Conservation (phyloP, 2,797 vertebrate genomes). For the Cryptoprocta ferox region DNA sequence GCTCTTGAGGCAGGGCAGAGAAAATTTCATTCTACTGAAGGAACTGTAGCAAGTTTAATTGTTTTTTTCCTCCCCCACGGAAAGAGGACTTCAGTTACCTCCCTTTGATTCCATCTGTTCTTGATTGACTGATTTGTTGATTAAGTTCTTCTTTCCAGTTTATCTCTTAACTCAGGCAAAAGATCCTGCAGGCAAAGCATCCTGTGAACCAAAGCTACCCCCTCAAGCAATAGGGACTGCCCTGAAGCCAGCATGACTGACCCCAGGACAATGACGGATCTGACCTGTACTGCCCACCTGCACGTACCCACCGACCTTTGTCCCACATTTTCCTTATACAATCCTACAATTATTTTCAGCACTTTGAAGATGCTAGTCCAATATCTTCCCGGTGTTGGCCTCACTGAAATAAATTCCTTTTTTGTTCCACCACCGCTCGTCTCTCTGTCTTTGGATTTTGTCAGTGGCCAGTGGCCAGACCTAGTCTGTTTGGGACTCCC, state of each 20-base stretch:
- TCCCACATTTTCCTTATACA: neutral
- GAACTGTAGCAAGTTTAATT: neutral
- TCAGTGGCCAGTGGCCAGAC: neutral
- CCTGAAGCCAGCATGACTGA: neutral
- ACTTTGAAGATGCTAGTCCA: neutral
- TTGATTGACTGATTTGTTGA: neutral
- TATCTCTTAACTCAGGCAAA: neutral
- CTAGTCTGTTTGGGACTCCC: neutral
- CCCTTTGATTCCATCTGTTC: neutral
- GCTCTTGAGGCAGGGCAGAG: neutral
- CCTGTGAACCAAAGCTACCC: neutral
- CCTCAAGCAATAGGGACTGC: neutral
- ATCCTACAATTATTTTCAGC: neutral
- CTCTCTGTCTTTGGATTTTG: neutral
- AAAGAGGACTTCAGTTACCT: neutral
- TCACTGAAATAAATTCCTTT: neutral
- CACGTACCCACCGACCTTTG: neutral
- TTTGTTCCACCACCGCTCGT: neutral
- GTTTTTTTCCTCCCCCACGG: neutral
- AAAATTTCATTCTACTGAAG: too few species aligned
- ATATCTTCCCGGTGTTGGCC: neutral
- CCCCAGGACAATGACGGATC: neutral
- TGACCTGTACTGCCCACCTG: neutral
- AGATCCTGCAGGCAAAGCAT: neutral
- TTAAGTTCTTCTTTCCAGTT: neutral